phyloP scores from a whole-genome alignment of 2,113 vertebrate species.

The Struthio camelus region DNA sequence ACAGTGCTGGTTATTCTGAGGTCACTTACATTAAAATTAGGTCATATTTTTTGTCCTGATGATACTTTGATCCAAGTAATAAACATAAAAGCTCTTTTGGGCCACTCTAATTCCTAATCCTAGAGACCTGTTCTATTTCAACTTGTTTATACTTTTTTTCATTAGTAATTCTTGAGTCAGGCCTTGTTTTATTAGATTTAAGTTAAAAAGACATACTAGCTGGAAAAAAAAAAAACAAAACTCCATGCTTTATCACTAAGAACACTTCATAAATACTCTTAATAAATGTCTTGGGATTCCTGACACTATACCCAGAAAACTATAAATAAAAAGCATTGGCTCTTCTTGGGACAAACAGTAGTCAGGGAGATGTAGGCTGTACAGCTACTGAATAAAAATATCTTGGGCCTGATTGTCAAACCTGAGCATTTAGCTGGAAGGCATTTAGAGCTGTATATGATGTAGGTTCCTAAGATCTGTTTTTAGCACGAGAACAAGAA shows the following conservation, averaged over 20 bases:
- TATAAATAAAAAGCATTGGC: conserved; percentile 71
- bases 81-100: conserved; percentile 76
- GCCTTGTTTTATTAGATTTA: conserved; percentile 47
- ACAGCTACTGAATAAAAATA: conserved; percentile 1
- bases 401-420: neutral
- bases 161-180: conserved; percentile 56
- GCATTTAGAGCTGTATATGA: neutral
- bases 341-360: conserved; percentile 60
- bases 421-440: neutral
- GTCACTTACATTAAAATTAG: conserved; percentile 81
- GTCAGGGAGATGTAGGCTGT: neutral
- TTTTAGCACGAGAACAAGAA: neutral
- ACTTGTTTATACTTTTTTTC: conserved; percentile 55
- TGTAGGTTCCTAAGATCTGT: neutral
- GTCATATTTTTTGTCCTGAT: conserved; percentile 70
- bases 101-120: conserved; percentile 77
- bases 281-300: conserved; percentile 71
- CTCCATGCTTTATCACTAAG: conserved; percentile 47
- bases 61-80: conserved; percentile 79
- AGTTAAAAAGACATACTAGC: conserved; percentile 57
- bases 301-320: conserved; percentile 57
- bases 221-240: conserved; percentile 10
- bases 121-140: conserved; percentile 74
- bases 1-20: conserved; percentile 82
- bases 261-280: conserved; percentile 76